These are phyloP conservation scores for Riptortus pedestris DNA, from an alignment of 1,140 invertebrate genomes.

Conservation along the genomic window DNA sequence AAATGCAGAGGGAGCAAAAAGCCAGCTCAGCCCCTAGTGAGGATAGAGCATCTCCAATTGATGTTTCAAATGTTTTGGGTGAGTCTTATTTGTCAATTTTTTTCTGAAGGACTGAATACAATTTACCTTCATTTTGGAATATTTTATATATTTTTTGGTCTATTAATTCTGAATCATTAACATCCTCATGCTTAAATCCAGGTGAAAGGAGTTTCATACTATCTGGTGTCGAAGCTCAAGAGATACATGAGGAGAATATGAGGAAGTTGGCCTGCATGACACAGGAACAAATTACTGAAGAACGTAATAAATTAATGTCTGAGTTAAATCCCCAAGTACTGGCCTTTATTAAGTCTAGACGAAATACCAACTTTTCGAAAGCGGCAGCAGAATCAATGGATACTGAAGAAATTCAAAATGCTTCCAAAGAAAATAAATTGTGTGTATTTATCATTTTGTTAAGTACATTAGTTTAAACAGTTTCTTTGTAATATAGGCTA, in stretches of 20 bases:
- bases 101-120: background rate
- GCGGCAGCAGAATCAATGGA: too few species aligned
- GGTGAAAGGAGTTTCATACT: slow-evolving; percentile 43
- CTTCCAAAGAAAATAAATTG: too few species aligned
- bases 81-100: background rate
- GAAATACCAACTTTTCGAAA: too few species aligned
- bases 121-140: background rate
- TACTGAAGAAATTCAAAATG: too few species aligned
- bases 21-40: background rate
- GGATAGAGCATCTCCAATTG: background rate
- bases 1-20: slow-evolving; percentile 16
- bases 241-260: slow-evolving; percentile 66
- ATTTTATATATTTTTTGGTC: too few species aligned
- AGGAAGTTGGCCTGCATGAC: slow-evolving; percentile 55
- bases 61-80: background rate
- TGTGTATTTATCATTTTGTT: too few species aligned
- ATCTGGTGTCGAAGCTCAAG: slow-evolving; percentile 42
- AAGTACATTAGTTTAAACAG: too few species aligned
- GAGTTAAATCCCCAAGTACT: slow-evolving; percentile 54
- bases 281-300: slow-evolving; percentile 60
- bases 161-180: too few species aligned
- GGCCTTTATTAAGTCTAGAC: slow-evolving; percentile 51
- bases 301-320: slow-evolving; percentile 53
- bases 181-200: slow-evolving; percentile 14
- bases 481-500: too few species aligned